Base-by-base conservation (phyloP, 2,797 vertebrate genomes). In the Myotis daubentonii region DNA sequence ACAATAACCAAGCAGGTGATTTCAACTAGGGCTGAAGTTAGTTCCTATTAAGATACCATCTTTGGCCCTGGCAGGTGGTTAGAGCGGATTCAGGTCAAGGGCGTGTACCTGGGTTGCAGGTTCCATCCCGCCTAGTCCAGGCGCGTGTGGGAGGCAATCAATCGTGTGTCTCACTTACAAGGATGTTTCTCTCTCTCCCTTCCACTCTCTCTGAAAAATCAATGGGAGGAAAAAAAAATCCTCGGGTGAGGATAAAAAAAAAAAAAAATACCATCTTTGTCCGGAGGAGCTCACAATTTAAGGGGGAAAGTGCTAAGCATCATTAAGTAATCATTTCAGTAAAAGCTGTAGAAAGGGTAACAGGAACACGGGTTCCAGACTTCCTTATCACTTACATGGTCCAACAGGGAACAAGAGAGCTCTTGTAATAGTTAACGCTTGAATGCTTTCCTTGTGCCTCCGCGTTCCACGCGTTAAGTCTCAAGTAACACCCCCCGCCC, bases 1-100 rank as follows among this genome's bases (percentile, higher is more conserved):
- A 93, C n/a, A 95, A 44, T 36, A 85, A 65, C n/a, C 53, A 85
- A 90, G 68, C 22, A 84, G 15, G 30, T 78, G 23, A 72, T 87
- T 84, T 91, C 38, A 72, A 80, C 9, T 28, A 78, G 36, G 22
- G 19, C 22, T 85, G 71, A 83, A 51, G 25, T 44, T 44, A 49
- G 4, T 78, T 90, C 44, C 53, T 53, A 44, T 12, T 16, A 78
- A 44, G 74, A 76, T 33, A 75, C 30, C 20, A 79, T 57, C 57
- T 83, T 87, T 87, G 44, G 28, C 12, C 28, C 28, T 62, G 60
- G 12, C 28, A 62, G 28, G 60, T 30, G 12, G 5, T 62, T 62
- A 30, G 60, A 30, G 25, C 28, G 2, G 60, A 62, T 62, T 62
- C 28, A 13, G 57, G 25, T 60, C 25, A 60, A 60, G 57, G 57